Base-by-base conservation (phyloP, 2,888 invertebrate genomes). In the Bibio marci region DNA sequence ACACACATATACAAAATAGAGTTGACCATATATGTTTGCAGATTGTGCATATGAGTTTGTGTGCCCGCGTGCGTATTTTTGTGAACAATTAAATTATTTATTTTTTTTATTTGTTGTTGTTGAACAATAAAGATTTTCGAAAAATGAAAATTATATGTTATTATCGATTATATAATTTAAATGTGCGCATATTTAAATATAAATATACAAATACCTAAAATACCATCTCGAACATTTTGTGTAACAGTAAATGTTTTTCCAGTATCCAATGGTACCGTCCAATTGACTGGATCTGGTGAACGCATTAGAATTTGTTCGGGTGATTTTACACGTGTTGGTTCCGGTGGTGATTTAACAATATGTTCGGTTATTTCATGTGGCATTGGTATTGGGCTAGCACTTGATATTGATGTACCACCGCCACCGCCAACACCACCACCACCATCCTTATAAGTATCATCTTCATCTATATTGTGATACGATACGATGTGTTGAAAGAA, bases 231-330 rank as follows among this genome's bases (percentile, higher is more conserved):
- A 52, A 88, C 85, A 65, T 87, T 88, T 66, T 88, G 88, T 44
- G 87, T 88, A 51, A 88, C 88, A 31, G 88, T 87, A 64, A 88
- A 88, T 30, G 86, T 87, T 68, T 87, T 88, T 51, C 88, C 87
- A 48, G 87, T 90, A 63, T 91, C 90, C 54, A 90, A 69, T 39
- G 90, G 88, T 44, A 90, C 88, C 37, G 88, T 90, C 90, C 90
- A 91, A 64, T 88, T 88, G 52, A 90, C 90, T 38, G 90, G 90
- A 64, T 90, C 90, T 12, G 90, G 90, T 15, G 88, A 88, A 49
- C 86, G 73, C 79, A 88, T 85, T 58, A 87, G 76, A 64, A 87
- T 82, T 61, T 87, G 85, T 57, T 90, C 90, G 2, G 90, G 90
- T 11, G 88, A 88, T 63, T 90, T 91, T 44, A 90, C 88, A 53